phyloP scores from a whole-genome alignment of 2,113 vertebrate species.

The Pygoscelis adeliae region DNA sequence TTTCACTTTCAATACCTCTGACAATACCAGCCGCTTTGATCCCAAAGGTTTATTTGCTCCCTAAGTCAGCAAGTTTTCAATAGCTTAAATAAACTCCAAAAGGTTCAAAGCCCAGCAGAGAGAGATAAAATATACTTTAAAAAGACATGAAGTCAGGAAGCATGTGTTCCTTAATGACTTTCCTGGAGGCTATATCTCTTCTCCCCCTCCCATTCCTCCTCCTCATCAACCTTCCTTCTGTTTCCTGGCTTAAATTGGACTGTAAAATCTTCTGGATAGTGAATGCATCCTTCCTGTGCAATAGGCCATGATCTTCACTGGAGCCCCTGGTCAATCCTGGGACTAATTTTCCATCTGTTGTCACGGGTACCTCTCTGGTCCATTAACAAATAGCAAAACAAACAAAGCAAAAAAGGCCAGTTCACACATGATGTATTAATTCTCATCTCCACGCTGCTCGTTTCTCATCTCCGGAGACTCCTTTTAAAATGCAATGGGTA shows the following conservation, averaged over 20 bases:
- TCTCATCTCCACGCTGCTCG: not conserved
- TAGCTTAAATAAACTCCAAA: conserved; percentile 29
- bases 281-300: conserved; percentile 33
- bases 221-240: conserved; percentile 57
- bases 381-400: not conserved
- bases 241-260: conserved; percentile 51
- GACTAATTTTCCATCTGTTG: conserved; percentile 46
- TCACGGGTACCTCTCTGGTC: conserved; percentile 4
- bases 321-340: not conserved
- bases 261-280: not conserved
- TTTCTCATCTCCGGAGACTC: not conserved
- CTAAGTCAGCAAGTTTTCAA: conserved; percentile 44
- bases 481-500: not conserved
- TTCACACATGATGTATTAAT: not conserved
- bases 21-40: conserved; percentile 60
- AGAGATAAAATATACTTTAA: conserved; percentile 4
- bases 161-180: conserved; percentile 46
- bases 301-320: conserved; percentile 10
- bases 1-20: not conserved
- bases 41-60: conserved; percentile 44
- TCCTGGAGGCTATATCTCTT: conserved; percentile 53
- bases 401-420: not conserved
- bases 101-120: conserved; percentile 35
- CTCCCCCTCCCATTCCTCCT: not conserved
- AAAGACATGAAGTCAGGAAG: conserved; percentile 20